phyloP scores from a whole-genome alignment of 2,113 vertebrate genomes.

The Pampusana beccarii region DNA sequence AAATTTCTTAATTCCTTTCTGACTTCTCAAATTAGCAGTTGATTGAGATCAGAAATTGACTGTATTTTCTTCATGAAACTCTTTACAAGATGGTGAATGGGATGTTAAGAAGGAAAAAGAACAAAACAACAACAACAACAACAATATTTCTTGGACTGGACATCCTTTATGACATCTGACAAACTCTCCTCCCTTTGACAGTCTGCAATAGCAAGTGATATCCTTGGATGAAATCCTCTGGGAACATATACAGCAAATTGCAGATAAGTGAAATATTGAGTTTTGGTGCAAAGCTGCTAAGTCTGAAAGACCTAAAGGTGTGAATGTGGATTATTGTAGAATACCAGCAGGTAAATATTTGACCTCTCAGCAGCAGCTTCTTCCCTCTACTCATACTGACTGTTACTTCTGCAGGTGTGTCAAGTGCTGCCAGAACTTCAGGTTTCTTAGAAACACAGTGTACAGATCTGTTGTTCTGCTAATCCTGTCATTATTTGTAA shows the following conservation, averaged over 20 bases:
- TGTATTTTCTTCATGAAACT: not conserved
- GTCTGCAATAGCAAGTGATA: not conserved
- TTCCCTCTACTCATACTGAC: not conserved
- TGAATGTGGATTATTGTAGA: not conserved
- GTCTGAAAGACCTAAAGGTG: not conserved
- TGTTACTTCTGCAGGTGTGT: not conserved
- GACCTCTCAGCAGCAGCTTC: not conserved
- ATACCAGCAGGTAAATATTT: not conserved
- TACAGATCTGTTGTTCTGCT: not conserved
- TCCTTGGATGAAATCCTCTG: not conserved
- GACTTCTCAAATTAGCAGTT: not conserved
- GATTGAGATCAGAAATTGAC: not conserved
- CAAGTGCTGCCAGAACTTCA: not conserved
- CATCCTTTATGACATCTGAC: not conserved
- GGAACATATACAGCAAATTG: not conserved
- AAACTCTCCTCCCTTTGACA: not conserved
- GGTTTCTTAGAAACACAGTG: not conserved
- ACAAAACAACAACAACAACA: not conserved
- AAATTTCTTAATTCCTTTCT: not conserved
- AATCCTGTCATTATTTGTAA: not conserved
- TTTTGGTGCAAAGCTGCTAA: not conserved
- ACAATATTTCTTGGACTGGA: not conserved
- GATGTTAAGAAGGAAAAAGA: not conserved
- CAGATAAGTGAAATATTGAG: not conserved
- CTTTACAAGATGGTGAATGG: not conserved